A percentile compares a stretch with the other conserved stretches of the same genome.
Evolutionary conservation across 1,140 invertebrate species (phyloP).

Genomic region (Papilio helenus): DNA sequence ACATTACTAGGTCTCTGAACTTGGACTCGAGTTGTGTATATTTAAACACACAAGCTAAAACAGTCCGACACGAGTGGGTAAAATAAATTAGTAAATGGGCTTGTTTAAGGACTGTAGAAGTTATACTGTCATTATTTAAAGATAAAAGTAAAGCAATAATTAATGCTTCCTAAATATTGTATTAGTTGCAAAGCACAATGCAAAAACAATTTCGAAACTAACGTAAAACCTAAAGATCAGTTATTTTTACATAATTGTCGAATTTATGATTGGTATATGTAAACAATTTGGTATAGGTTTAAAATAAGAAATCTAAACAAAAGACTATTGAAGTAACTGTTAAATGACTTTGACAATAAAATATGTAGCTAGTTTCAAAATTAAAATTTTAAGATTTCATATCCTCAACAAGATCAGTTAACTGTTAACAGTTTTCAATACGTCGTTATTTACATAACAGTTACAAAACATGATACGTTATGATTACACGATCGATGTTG

Average conservation of each 20-base stretch:
- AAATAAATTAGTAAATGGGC: neutral
- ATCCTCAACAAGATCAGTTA: neutral
- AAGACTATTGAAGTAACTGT: neutral
- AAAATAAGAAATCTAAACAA: too few species aligned
- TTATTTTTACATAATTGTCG: too few species aligned
- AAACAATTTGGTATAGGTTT: too few species aligned
- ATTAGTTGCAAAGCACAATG: too few species aligned
- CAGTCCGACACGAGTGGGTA: slow-evolving; percentile 35
- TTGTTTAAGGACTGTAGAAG: neutral
- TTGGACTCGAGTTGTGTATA: slow-evolving; percentile 62
- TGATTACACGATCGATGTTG: slow-evolving; percentile 5
- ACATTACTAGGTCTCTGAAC: slow-evolving; percentile 70
- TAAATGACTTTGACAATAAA: neutral
- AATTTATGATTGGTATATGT: too few species aligned
- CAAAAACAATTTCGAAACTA: too few species aligned
- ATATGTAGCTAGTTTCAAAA: neutral
- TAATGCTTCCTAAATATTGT: too few species aligned
- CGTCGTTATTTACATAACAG: slow-evolving; percentile 17
- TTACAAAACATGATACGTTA: slow-evolving; percentile 2
- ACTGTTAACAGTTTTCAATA: neutral
- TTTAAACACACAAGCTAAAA: slow-evolving; percentile 57
- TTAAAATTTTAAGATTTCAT: neutral
- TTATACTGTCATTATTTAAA: too few species aligned
- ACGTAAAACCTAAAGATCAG: too few species aligned
- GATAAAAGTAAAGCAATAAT: too few species aligned